Percentiles rank a stretch among this genome's conserved stretches.
These are phyloP conservation scores for Pagrus major DNA, from an alignment of 2,113 vertebrate species.

Conservation along the genomic window DNA sequence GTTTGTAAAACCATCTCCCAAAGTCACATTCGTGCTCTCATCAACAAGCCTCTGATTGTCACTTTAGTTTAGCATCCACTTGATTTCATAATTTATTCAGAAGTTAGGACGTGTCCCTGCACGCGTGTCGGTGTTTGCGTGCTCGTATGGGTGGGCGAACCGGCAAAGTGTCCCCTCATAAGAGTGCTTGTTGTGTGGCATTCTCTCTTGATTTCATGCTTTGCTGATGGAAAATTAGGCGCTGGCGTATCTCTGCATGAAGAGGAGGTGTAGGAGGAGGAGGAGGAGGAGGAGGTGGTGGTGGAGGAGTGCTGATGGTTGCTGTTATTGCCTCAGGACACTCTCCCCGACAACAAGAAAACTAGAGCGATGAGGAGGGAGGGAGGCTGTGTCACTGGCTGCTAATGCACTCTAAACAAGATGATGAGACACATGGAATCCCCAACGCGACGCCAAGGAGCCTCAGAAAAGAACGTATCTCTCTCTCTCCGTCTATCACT, in stretches of 20 bases:
- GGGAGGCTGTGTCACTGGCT: constrained; percentile 89
- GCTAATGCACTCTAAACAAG: constrained; percentile 95
- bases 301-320: constrained; percentile 87
- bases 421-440: constrained; percentile 90
- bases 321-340: constrained; percentile 96
- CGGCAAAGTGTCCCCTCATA: constrained; percentile 88
- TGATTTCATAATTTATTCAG: constrained; percentile 91
- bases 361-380: constrained; percentile 89
- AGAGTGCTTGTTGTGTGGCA: constrained; percentile 90
- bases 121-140: constrained; percentile 28
- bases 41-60: constrained; percentile 71
- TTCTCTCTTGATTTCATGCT: constrained; percentile 98
- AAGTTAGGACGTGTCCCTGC: constrained; percentile 79
- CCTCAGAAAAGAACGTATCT: constrained; percentile 70
- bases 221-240: constrained; percentile 98
- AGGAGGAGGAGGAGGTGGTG: constrained; percentile 89
- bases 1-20: constrained; percentile 43
- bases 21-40: constrained; percentile 62
- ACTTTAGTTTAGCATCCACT: constrained; percentile 72
- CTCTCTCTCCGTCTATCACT: constrained; percentile 35
- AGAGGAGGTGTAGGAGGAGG: constrained; percentile 90
- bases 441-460: constrained; percentile 82
- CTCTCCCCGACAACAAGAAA: constrained; percentile 97
- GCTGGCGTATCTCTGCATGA: constrained; percentile 92
- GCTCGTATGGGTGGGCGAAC: constrained; percentile 53